phyloP scores from a whole-genome alignment of 2,797 vertebrate species.

The Tragelaphus eurycerus region DNA sequence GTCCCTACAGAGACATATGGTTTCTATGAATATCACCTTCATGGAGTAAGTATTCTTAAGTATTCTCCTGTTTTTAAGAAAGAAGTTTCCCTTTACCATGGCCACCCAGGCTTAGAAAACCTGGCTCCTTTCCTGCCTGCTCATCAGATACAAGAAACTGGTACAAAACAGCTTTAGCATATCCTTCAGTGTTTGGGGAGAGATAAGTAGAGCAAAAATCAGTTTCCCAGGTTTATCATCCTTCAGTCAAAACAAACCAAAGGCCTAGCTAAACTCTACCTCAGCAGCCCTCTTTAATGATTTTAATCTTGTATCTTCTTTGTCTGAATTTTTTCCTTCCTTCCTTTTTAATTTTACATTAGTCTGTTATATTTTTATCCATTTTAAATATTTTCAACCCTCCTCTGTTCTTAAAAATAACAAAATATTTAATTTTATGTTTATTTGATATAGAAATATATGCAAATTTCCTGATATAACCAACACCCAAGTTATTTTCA shows the following conservation, averaged over 20 bases:
- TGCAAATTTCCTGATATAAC: background rate
- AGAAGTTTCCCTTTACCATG: background rate
- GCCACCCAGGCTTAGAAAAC: background rate
- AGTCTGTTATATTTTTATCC: background rate
- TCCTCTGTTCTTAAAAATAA: background rate
- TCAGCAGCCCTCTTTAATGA: background rate
- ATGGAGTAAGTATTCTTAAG: background rate
- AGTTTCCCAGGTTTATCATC: background rate
- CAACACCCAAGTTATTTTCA: background rate
- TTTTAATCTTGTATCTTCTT: background rate
- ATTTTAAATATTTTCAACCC: background rate
- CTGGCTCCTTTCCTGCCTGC: background rate
- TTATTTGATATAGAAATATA: background rate
- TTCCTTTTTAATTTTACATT: background rate
- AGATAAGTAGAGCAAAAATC: background rate
- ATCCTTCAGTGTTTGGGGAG: background rate
- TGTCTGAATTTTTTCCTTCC: background rate
- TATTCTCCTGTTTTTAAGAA: background rate
- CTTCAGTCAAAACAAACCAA: background rate
- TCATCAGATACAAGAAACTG: background rate
- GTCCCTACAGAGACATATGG: background rate
- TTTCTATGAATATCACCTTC: background rate
- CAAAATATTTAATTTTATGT: background rate
- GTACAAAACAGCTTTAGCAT: background rate
- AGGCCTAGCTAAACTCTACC: background rate